Evolutionary conservation across 92 coral and sea anemone genomes (phyloP), one percentile per base, ranked within the genome.

Genomic region (Galaxea fascicularis): DNA sequence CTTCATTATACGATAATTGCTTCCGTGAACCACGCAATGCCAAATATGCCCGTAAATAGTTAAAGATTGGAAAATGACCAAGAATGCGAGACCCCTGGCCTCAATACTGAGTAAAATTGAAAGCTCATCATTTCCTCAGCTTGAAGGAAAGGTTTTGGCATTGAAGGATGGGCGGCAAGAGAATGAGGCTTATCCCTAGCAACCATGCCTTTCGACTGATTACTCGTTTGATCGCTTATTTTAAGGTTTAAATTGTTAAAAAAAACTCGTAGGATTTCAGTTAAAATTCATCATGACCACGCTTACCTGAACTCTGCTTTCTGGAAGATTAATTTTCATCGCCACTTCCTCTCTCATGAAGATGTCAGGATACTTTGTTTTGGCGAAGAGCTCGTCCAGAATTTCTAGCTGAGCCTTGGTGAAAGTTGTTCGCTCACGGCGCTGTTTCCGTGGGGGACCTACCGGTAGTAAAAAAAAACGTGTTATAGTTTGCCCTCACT

Each of bases 261-360:
- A n/a, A n/a, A n/a, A n/a, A n/a, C n/a, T n/a, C n/a, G 7, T 1
- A 58, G 20, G 4, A 8, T 8, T 17, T 4, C 9, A 58, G 20
- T 15, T 58, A 9, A 15, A 17, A 16, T 57, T 20, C 21, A 57
- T 17, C 20, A 17, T 3, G 18, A 10, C 41, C 17, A 7, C 14
- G 24, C 84, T 21, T 73, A 96, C 98, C 96, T 96, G 98, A 16
- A 96, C 98, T 77, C 98, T 85, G 3, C 98, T 94, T 79, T 96
- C 98, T 20, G 98, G 98, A 16, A 96, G 95, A 80, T 87, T 94
- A n/a, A 96, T 96, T 82, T 96, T 96, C 84, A 93, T 91, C 10
- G 98, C 98, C 0, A 94, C 98, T 71, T 96, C 98, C 82, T 96
- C 98, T 59, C 98, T 88, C 98, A 96, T 96, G 69, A 96, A 96